A percentile compares a stretch with the other conserved stretches of the same genome.
Conservation (phyloP, 2,797 vertebrate genomes). For the Siniperca scherzeri region DNA sequence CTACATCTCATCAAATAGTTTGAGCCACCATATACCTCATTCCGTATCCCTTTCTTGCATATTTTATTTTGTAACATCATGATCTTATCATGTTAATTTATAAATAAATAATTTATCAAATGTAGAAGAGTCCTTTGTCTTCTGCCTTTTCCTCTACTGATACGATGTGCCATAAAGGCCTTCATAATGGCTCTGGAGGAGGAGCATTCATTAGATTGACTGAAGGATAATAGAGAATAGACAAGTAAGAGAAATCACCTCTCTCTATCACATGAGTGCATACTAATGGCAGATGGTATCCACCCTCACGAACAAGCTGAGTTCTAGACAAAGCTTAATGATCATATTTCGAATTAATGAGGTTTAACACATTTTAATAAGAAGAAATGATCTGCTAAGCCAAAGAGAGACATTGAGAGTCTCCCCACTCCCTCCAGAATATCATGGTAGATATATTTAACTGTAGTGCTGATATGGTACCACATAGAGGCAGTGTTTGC, state of each 20-base stretch:
- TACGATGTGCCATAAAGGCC: conserved; percentile 58
- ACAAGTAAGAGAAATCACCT: conserved; percentile 57
- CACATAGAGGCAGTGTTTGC: conserved; percentile 68
- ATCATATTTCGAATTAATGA: conserved; percentile 76
- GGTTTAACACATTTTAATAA: conserved; percentile 69
- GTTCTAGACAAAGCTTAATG: conserved; percentile 69
- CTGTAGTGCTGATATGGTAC: conserved; percentile 39
- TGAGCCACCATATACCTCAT: not conserved
- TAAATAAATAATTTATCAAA: conserved; percentile 30
- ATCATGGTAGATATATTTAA: not conserved
- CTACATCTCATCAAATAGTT: not conserved
- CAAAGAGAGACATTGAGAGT: conserved; percentile 23
- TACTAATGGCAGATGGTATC: conserved; percentile 44
- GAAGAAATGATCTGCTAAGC: conserved; percentile 58
- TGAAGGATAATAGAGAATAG: conserved; percentile 62
- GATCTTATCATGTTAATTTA: conserved; percentile 21
- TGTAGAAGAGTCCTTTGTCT: conserved; percentile 45
- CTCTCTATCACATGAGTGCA: conserved; percentile 38
- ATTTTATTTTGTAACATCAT: not conserved
- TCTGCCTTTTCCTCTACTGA: conserved; percentile 57
- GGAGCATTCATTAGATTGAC: conserved; percentile 71
- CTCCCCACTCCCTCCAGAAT: not conserved
- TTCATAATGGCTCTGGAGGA: conserved; percentile 68
- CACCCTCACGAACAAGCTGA: conserved; percentile 52
- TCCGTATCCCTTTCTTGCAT: not conserved